Evolutionary conservation across 1,140 invertebrate species (phyloP).

Genomic region (Drosophila yakuba): DNA sequence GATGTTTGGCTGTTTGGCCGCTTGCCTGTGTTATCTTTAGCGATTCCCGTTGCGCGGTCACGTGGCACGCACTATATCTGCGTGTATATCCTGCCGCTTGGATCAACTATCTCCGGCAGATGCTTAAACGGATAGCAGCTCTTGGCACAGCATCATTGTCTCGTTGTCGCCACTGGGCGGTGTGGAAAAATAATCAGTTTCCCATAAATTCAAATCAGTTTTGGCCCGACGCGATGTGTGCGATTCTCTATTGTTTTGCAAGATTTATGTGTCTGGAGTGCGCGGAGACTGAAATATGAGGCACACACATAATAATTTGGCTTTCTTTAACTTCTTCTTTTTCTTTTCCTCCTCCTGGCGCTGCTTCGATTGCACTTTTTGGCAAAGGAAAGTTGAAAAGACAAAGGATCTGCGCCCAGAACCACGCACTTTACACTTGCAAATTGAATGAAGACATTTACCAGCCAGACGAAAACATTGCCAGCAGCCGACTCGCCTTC

Average conservation of each 20-base stretch:
- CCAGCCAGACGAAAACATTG: slow-evolving; percentile 42
- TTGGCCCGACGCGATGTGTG: slow-evolving; percentile 14
- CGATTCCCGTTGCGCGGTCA: slow-evolving; percentile 47
- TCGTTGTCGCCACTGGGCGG: slow-evolving; percentile 43
- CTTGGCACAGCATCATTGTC: slow-evolving; percentile 56
- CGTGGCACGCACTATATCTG: slow-evolving; percentile 46
- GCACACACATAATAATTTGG: slow-evolving; percentile 60
- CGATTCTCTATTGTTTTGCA: slow-evolving; percentile 51
- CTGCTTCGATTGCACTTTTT: slow-evolving; percentile 68
- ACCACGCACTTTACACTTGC: slow-evolving; percentile 45
- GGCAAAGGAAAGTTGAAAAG: slow-evolving; percentile 58
- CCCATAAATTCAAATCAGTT: slow-evolving; percentile 82
- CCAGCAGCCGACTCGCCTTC: slow-evolving; percentile 4
- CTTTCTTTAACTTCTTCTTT: slow-evolving; percentile 14
- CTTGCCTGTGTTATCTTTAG: slow-evolving; percentile 65
- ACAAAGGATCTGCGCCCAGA: slow-evolving; percentile 21
- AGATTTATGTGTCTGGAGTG: slow-evolving; percentile 77
- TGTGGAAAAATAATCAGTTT: slow-evolving; percentile 78
- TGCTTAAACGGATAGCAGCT: slow-evolving; percentile 25
- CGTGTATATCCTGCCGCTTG: not conserved
- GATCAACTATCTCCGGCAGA: slow-evolving; percentile 42
- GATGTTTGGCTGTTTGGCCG: slow-evolving; percentile 35
- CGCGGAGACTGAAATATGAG: slow-evolving; percentile 65
- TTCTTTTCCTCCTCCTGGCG: not conserved
- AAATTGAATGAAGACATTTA: slow-evolving; percentile 38